Conservation (phyloP, 2,113 vertebrate genomes). For the Equus quagga region DNA sequence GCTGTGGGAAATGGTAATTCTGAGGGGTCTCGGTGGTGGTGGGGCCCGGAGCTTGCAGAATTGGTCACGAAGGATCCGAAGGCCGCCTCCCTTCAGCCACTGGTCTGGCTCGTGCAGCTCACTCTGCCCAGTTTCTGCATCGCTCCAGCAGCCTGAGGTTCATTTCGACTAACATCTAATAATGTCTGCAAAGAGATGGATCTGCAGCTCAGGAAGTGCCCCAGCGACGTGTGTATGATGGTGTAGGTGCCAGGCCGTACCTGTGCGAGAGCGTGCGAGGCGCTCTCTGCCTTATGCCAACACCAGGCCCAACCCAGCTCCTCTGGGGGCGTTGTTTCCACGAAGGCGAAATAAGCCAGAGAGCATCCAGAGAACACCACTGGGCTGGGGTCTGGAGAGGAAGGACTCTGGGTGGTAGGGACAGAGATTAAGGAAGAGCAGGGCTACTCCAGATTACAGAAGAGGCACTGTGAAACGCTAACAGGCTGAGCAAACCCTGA, state of each 20-base stretch:
- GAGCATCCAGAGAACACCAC: too few species aligned
- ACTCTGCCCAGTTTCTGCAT: accelerated
- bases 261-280: background rate
- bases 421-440: accelerated
- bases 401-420: accelerated
- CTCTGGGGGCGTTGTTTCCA: background rate
- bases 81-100: accelerated
- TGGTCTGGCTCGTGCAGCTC: accelerated
- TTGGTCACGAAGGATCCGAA: accelerated
- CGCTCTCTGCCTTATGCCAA: accelerated
- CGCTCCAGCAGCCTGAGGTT: accelerated
- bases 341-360: accelerated
- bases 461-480: accelerated
- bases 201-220: accelerated
- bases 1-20: too few species aligned
- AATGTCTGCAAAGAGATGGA: accelerated
- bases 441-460: background rate
- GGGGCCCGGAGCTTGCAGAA: background rate
- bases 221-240: accelerated
- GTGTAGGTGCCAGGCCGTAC: accelerated
- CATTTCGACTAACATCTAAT: accelerated
- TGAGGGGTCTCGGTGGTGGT: accelerated
- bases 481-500: accelerated
- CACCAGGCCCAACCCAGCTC: background rate
- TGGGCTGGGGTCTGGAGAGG: accelerated